Conservation (phyloP, 2,888 invertebrate species). For the Diploptera punctata region DNA sequence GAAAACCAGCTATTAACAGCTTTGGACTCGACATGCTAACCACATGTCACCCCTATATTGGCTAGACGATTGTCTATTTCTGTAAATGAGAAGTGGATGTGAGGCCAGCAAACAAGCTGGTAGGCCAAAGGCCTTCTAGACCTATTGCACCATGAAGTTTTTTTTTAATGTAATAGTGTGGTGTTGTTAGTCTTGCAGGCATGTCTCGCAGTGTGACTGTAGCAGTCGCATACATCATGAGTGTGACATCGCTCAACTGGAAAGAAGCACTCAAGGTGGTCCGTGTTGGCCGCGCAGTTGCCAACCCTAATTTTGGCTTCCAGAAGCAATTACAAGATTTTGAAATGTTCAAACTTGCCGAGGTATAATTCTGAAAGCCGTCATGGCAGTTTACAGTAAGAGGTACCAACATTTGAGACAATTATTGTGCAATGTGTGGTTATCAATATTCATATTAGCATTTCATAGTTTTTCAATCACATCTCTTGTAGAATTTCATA, state of each 20-base stretch:
- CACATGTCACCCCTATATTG: too few relatives aligned
- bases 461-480: too few relatives aligned
- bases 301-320: conserved; percentile 96
- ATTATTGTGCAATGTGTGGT: too few relatives aligned
- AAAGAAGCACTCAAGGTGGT: conserved; percentile 94
- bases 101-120: too few relatives aligned
- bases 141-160: background rate
- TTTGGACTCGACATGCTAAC: too few relatives aligned
- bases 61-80: too few relatives aligned
- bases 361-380: conserved; percentile 60
- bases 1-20: too few relatives aligned
- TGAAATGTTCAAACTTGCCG: conserved; percentile 77
- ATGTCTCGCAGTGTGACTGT: conserved; percentile 97
- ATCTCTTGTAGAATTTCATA: too few relatives aligned
- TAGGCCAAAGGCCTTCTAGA: too few relatives aligned
- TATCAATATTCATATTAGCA: too few relatives aligned
- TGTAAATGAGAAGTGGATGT: too few relatives aligned
- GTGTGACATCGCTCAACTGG: conserved; percentile 88
- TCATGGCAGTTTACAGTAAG: background rate
- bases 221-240: conserved; percentile 96
- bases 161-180: conserved; percentile 2
- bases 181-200: conserved; percentile 79
- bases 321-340: conserved; percentile 93
- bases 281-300: conserved; percentile 87
- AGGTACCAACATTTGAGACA: too few relatives aligned